These are phyloP conservation scores for Microtus pennsylvanicus DNA, from an alignment of 2,113 vertebrate genomes.

Conservation along the genomic window DNA sequence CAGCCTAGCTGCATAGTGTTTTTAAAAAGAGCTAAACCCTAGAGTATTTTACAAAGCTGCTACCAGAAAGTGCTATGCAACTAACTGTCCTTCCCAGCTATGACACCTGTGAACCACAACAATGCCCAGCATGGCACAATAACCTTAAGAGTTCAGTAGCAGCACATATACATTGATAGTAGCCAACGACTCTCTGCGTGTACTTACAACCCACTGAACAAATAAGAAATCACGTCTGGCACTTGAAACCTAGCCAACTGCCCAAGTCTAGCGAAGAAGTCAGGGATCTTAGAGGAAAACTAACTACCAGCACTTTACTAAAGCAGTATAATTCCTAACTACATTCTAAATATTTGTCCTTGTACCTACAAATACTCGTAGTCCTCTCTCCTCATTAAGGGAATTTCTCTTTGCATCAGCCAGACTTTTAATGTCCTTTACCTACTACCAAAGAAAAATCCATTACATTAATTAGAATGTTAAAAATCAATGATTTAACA, in stretches of 20 bases:
- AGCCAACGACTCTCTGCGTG: background rate
- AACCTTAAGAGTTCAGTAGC: background rate
- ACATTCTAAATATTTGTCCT: background rate
- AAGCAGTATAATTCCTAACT: background rate
- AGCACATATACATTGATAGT: background rate
- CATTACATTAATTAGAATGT: background rate
- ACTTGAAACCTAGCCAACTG: background rate
- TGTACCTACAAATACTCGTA: background rate
- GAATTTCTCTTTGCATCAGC: background rate
- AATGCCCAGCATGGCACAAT: background rate
- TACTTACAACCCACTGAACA: background rate
- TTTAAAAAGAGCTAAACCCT: constrained; percentile 33
- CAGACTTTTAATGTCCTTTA: background rate
- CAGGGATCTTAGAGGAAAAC: background rate
- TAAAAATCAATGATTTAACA: background rate
- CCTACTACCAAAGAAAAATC: background rate
- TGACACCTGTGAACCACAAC: background rate
- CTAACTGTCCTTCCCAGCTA: background rate
- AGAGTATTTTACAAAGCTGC: background rate
- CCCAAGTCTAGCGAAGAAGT: background rate
- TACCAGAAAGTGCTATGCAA: background rate
- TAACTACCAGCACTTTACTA: background rate
- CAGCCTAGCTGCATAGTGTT: constrained; percentile 35
- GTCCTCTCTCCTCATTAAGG: background rate
- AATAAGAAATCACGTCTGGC: background rate